phyloP scores from a whole-genome alignment of 2,113 vertebrate genomes.

The Sebastes schlegelii region DNA sequence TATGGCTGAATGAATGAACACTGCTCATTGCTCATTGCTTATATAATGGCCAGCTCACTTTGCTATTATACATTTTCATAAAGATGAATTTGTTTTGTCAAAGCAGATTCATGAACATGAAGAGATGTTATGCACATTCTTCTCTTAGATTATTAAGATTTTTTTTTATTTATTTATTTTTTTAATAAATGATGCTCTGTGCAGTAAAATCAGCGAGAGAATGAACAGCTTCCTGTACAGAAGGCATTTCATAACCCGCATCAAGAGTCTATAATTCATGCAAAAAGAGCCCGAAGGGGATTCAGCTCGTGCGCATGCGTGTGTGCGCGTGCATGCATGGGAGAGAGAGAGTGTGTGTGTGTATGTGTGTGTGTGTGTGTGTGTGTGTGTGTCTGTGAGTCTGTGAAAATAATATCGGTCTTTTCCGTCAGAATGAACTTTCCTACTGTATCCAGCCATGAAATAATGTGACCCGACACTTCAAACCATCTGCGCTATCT shows the following conservation, averaged over 20 bases:
- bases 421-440: constrained; percentile 98
- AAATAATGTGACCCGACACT: constrained; percentile 99
- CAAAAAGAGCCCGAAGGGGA: constrained; percentile 87
- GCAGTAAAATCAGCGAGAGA: constrained; percentile 78
- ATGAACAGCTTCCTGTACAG: constrained; percentile 87
- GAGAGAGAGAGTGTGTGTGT: constrained; percentile 23
- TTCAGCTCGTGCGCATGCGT: constrained; percentile 83
- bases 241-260: constrained; percentile 88
- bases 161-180: constrained; percentile 7
- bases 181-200: constrained; percentile 1
- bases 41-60: not conserved
- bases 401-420: constrained; percentile 98
- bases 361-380: constrained; percentile 44
- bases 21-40: constrained; percentile 14
- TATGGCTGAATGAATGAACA: constrained; percentile 59
- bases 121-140: not conserved
- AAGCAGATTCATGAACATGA: not conserved
- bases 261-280: constrained; percentile 91
- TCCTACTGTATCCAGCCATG: constrained; percentile 93
- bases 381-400: constrained; percentile 77
- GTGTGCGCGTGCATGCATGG: constrained; percentile 26
- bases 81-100: not conserved
- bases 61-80: not conserved
- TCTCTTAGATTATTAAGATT: not conserved
- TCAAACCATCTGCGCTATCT: constrained; percentile 99